Evolutionary conservation across 2,113 vertebrate species (phyloP).

Genomic region (Narcine bancroftii): DNA sequence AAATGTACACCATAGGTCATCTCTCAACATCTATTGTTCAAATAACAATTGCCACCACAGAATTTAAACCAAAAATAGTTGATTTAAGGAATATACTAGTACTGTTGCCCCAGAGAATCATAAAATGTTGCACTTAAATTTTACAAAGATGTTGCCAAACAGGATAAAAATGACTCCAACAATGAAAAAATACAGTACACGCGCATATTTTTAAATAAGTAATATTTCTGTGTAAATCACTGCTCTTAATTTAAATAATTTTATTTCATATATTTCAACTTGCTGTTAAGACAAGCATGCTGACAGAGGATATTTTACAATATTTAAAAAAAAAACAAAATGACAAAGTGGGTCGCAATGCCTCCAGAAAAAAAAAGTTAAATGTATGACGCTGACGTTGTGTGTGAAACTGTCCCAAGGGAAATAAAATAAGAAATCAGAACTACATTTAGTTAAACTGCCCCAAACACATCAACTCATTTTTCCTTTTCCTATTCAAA

Average conservation of each 20-base stretch:
- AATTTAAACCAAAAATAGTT: no score
- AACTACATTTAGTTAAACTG: no score
- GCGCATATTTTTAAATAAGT: no score
- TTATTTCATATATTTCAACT: neutral
- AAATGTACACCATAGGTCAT: no score
- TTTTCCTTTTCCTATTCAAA: neutral
- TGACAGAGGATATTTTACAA: neutral
- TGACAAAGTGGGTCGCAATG: neutral
- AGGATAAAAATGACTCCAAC: neutral
- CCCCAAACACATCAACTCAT: neutral
- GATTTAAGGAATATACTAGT: no score
- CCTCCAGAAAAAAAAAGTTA: neutral
- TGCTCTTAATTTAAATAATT: neutral
- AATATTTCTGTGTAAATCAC: no score
- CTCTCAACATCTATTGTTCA: no score
- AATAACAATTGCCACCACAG: no score
- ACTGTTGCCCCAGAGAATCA: neutral
- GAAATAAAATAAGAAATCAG: no score
- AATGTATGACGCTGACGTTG: no score
- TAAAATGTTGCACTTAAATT: neutral
- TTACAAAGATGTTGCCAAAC: neutral
- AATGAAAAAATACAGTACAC: no score
- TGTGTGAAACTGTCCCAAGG: neutral
- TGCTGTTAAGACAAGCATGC: neutral
- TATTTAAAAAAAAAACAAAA: neutral